Evolutionary conservation across 2,888 invertebrate species (phyloP), one percentile per base, ranked within the genome.

Genomic region (Phyto melanocephala): DNA sequence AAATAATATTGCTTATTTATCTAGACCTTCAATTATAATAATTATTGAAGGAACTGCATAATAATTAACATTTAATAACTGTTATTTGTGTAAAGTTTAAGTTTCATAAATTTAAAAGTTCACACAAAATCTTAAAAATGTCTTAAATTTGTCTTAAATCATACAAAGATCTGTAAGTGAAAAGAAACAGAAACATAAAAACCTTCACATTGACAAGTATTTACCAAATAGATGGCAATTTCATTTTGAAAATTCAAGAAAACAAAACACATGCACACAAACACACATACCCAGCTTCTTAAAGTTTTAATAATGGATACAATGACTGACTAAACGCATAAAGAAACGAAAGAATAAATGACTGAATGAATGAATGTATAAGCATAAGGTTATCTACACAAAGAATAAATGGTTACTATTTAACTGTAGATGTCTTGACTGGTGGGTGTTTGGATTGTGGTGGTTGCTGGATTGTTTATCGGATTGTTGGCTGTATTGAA

Each of bases 331-430:
- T 15, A 15, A 68, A 60, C 28, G 5, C 17, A 52, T 15, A 20
- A 52, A 72, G 33, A 15, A 76, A 37, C 13, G 13, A 37, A 20
- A 13, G 35, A 65, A 50, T 28, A 28, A 28, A 28, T 28, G 6
- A n/a, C n/a, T 63, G 17, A n/a, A 54, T 13, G 40, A 63, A 40
- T 17, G 47, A 76, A 77, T 62, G 58, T 76, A 68, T 68, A 62
- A 81, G 74, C 77, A 81, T 56, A 67, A 70, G 75, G 78, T 78
- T 75, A 75, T 81, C 60, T 75, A 75, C 72, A 60, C 75, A 60
- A 68, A 45, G 65, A 65, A 63, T 74, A 68, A 62, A 72, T 58
- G 72, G 71, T 81, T 33, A 52, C 50, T 54, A 35, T 45, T 50
- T 67, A 28, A 22, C 42, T 22, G 17, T 42, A 28, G 20, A 28